Base-by-base conservation (phyloP, 2,888 invertebrate genomes). In the Sussaba pulchella region DNA sequence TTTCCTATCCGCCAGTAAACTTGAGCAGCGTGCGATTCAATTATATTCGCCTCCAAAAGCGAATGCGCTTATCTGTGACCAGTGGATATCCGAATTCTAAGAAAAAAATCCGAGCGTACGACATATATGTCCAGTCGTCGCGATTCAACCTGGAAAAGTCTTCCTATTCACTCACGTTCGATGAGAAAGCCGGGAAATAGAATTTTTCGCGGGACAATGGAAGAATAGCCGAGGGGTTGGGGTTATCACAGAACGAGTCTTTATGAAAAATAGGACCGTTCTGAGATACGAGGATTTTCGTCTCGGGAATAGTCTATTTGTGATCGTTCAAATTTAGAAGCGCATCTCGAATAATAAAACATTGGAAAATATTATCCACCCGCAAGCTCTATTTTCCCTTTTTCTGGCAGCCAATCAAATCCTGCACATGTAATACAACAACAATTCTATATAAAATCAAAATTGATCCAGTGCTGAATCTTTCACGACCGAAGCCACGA, bases 31-130 rank as follows among this genome's bases (percentile, higher is more conserved):
- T 12, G 26, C 63, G 69, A 78, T 78, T 57, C 73, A 64, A 74
- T 78, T 78, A 78, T 70, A 50, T 54, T 70, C 45, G 47, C 73
- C 64, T 26, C 45, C 43, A 45, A n/a, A 74, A 47, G 52, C 54
- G 24, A 39, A 41, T 17, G 41, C 45, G 47, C 41, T 63, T 47
- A 64, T 70, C 63, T 45, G n/a, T 64, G 14, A 64, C 26, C 39
- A 14, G 43, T 17, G 24, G 14, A 31, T 70, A 19, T 54, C 14
- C 67, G 52, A 69, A 10, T 52, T 39, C 24, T 2, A 21, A 52
- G 8, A 3, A 54, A 24, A 54, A 54, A 9, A 39, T 31, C 17
- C 39, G 45, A 17, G 21, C 24, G 36, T 9, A 54, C 36, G 45
- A 64, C 24, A 47, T 71, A 70, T 77, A 59, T 71, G 26, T 41